Evolutionary conservation across 2,797 vertebrate species (phyloP), one percentile per base, ranked within the genome.

Genomic region (Apogon hyalosoma): DNA sequence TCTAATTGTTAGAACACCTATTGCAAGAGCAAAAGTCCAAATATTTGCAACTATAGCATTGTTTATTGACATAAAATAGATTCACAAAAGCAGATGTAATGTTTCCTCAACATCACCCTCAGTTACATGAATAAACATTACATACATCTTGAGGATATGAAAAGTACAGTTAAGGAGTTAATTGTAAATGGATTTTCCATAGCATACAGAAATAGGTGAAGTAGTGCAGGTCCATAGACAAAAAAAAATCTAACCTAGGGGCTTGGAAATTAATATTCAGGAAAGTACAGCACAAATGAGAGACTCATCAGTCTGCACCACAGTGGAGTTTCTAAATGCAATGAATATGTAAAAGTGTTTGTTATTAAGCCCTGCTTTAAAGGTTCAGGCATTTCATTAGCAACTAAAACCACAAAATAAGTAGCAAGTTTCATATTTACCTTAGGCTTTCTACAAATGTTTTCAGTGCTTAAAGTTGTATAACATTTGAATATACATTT

Each of bases 321-420:
- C 24, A 64, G 19, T 43, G 2, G n/a, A 45, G 52, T 68, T 46
- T 54, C 39, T 47, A 10, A 61, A 64, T 61, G 48, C 58, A 28
- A 63, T 55, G 11, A 66, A 55, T 73, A 50, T 76, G 0, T 48
- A 42, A 48, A 50, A 1, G 15, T 43, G 36, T 61, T 66, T 62
- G 12, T 31, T 42, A 16, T 43, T 50, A 19, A 64, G 45, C 2
- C 15, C 5, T 8, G 18, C 13, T 48, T 13, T 57, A 4, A 14
- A 15, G 11, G 9, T 12, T 57, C 6, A 36, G 5, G 2, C 15
- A 60, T 63, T 79, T 59, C 39, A 50, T 60, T 43, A 42, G 7
- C 10, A 19, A 13, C 38, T 42, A 36, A 67, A 12, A 41, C 18
- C 4, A 47, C n/a, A 43, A 52, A 50, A 48, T 40, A 31, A 31